A percentile compares a stretch with the other conserved stretches of the same genome.
Conservation (phyloP, 2,797 vertebrate species). For the Enteromius fasciolatus region DNA sequence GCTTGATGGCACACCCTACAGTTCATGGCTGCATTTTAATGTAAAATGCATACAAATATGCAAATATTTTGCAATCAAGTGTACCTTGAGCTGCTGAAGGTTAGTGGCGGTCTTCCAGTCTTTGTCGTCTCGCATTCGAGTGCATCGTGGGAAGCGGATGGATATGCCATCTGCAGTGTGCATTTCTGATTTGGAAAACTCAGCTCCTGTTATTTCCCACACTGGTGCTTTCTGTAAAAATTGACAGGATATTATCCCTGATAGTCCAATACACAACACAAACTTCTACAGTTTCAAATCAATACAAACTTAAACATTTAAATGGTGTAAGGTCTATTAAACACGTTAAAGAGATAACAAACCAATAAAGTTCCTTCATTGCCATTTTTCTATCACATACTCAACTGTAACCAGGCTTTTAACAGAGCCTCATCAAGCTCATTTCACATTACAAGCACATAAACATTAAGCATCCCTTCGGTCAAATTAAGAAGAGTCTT, state of each 20-base stretch:
- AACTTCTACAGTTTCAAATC: not conserved
- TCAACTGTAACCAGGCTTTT: conserved; percentile 10
- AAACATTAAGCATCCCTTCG: conserved; percentile 4
- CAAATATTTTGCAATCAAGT: not conserved
- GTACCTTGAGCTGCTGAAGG: conserved; percentile 89
- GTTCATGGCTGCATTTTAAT: not conserved
- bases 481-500: conserved; percentile 55
- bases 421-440: conserved; percentile 1
- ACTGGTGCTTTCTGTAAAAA: conserved; percentile 85
- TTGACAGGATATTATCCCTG: not conserved
- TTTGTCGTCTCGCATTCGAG: conserved; percentile 94
- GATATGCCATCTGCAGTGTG: conserved; percentile 98
- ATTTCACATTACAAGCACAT: conserved; percentile 35
- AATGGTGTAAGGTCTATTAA: conserved; percentile 16
- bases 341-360: conserved; percentile 21
- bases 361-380: conserved; percentile 19
- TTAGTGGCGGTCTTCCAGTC: conserved; percentile 95
- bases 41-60: not conserved
- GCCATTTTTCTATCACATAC: not conserved
- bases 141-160: conserved; percentile 97
- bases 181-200: conserved; percentile 95
- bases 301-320: not conserved
- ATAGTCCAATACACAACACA: not conserved
- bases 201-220: conserved; percentile 98
- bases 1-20: not conserved